phyloP scores from a whole-genome alignment of 2,888 invertebrate species.

The Mylabris sibirica region DNA sequence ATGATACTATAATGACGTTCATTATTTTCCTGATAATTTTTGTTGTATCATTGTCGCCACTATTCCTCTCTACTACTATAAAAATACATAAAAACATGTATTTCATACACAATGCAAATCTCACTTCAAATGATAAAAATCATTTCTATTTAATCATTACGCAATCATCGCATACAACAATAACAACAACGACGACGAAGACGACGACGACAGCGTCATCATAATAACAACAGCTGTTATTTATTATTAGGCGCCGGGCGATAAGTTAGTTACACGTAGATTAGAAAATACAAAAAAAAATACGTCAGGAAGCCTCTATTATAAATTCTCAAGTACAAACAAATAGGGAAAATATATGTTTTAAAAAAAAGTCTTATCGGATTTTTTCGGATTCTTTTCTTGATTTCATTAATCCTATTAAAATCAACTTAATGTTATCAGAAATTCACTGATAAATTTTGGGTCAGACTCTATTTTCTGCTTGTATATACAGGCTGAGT shows the following conservation, averaged over 20 bases:
- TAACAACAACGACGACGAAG: constrained; percentile 20
- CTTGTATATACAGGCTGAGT: too few species aligned
- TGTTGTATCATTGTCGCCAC: constrained; percentile 8
- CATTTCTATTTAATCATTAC: constrained; percentile 9
- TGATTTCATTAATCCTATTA: not conserved
- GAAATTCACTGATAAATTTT: not conserved
- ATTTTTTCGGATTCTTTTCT: not conserved
- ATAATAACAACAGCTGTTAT: constrained; percentile 21
- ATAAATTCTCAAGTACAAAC: constrained; percentile 26
- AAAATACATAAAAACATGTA: not conserved
- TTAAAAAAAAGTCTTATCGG: not conserved
- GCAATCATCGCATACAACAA: constrained; percentile 11
- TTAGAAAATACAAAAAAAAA: constrained; percentile 9
- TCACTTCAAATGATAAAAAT: constrained; percentile 12
- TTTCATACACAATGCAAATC: constrained; percentile 6
- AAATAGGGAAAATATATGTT: too few species aligned
- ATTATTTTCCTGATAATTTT: constrained; percentile 13
- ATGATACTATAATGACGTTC: not conserved
- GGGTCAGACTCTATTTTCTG: not conserved
- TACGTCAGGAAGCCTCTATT: constrained; percentile 18
- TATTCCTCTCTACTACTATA: not conserved
- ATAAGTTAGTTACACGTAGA: constrained; percentile 31
- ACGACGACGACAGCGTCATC: constrained; percentile 10
- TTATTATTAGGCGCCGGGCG: constrained; percentile 33
- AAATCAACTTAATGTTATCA: not conserved